phyloP scores from a whole-genome alignment of 2,113 vertebrate species.

The Phylloscopus whistleri region DNA sequence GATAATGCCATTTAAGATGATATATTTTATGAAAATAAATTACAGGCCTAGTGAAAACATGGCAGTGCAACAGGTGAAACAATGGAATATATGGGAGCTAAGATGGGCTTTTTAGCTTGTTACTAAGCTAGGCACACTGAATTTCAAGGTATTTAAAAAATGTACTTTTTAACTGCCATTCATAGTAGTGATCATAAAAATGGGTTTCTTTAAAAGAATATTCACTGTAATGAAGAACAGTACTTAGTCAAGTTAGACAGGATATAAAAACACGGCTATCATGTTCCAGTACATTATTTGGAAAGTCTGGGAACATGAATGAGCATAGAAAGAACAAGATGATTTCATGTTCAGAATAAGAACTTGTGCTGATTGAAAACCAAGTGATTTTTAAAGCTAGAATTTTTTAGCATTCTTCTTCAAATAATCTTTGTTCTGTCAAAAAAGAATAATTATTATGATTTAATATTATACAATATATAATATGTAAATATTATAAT shows the following conservation, averaged over 20 bases:
- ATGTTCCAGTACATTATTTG: neutral
- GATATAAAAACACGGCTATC: neutral
- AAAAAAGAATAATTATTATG: neutral
- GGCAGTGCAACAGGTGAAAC: neutral
- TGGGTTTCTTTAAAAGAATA: neutral
- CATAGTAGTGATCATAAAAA: neutral
- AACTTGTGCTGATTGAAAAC: neutral
- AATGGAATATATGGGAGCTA: neutral
- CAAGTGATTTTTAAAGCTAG: neutral
- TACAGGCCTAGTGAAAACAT: neutral
- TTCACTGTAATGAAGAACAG: neutral
- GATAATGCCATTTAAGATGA: slow-evolving; percentile 43
- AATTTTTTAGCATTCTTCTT: neutral
- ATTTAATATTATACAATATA: neutral
- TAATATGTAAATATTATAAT: neutral
- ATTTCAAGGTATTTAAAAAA: neutral
- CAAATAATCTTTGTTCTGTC: neutral
- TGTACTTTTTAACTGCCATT: neutral
- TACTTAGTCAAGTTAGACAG: neutral
- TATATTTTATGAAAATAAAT: slow-evolving; percentile 52
- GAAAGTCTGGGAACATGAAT: neutral
- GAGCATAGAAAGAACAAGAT: neutral
- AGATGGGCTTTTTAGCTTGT: neutral
- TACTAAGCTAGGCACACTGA: neutral
- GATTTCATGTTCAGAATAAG: neutral